These are phyloP conservation scores for Cosmopolites sordidus DNA, from an alignment of 2,888 invertebrate genomes.

Conservation along the genomic window DNA sequence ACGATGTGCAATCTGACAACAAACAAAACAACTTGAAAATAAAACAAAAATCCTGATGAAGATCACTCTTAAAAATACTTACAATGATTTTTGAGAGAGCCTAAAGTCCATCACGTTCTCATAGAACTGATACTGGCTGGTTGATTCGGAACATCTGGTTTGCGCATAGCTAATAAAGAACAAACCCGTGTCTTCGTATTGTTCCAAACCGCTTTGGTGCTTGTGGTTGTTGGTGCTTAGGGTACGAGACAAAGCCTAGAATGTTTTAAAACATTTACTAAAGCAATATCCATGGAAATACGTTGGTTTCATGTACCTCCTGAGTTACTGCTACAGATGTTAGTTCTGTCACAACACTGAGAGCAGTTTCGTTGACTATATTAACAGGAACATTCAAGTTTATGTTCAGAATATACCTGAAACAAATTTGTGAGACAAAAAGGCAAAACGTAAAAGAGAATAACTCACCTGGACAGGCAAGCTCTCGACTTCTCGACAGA, in stretches of 20 bases:
- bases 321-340: slow-evolving; percentile 43
- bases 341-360: slow-evolving; percentile 40
- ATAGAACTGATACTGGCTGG: slow-evolving; percentile 43
- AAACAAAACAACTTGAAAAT: too few relatives aligned
- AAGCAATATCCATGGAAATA: too few relatives aligned
- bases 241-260: slow-evolving; percentile 31
- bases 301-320: slow-evolving; percentile 36
- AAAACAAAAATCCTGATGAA: too few relatives aligned
- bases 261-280: slow-evolving; percentile 7
- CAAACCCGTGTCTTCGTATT: slow-evolving; percentile 49
- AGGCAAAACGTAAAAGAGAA: too few relatives aligned
- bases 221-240: slow-evolving; percentile 38
- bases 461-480: slow-evolving; percentile 17
- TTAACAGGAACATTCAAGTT: slow-evolving; percentile 31
- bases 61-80: too few relatives aligned
- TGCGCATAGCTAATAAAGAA: slow-evolving; percentile 56
- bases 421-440: too few relatives aligned
- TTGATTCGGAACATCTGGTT: slow-evolving; percentile 46
- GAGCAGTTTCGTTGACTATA: slow-evolving; percentile 39
- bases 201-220: slow-evolving; percentile 51
- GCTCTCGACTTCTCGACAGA: slow-evolving; percentile 29
- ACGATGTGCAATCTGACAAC: slow-evolving; percentile 42
- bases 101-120: slow-evolving; percentile 45
- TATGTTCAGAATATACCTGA: slow-evolving; percentile 31
- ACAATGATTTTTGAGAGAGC: slow-evolving; percentile 45